Conservation (phyloP, 1,140 invertebrate genomes). For the Scaptomyza hsui region DNA sequence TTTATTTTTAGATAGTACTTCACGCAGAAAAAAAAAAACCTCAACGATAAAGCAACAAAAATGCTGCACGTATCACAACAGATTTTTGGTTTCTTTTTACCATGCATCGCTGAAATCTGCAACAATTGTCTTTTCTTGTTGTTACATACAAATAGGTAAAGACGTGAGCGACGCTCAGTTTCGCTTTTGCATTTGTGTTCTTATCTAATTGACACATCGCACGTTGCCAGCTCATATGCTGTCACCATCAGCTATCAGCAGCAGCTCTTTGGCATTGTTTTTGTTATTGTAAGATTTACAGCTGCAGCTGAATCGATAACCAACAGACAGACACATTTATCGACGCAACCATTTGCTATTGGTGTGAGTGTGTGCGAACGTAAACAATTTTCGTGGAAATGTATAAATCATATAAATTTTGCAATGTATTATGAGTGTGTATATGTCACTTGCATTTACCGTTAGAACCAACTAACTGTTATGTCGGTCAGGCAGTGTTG, state of each 20-base stretch:
- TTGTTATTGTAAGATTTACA: not conserved
- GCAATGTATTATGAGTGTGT: not conserved
- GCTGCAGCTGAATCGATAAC: constrained; percentile 19
- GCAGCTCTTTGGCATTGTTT: not conserved
- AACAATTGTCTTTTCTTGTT: constrained; percentile 18
- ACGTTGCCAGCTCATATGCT: constrained; percentile 19
- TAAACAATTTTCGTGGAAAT: constrained; percentile 3
- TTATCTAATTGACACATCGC: constrained; percentile 42
- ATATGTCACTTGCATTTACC: not conserved
- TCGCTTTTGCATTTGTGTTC: constrained; percentile 4
- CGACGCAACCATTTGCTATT: not conserved
- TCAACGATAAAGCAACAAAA: constrained; percentile 14
- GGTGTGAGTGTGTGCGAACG: not conserved
- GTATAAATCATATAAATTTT: not conserved
- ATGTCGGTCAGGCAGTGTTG: not conserved
- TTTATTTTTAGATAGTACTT: constrained; percentile 38
- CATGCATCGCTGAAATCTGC: constrained; percentile 10
- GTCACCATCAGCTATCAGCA: not conserved
- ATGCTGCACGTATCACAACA: too few species aligned
- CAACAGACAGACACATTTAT: constrained; percentile 9
- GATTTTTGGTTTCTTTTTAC: constrained; percentile 18
- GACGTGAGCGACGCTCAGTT: constrained; percentile 25
- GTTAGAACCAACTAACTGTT: not conserved
- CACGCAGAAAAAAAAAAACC: constrained; percentile 27
- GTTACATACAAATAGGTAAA: constrained; percentile 4